phyloP scores from a whole-genome alignment of 1,140 invertebrate species.

The Meloidogyne chitwoodi region DNA sequence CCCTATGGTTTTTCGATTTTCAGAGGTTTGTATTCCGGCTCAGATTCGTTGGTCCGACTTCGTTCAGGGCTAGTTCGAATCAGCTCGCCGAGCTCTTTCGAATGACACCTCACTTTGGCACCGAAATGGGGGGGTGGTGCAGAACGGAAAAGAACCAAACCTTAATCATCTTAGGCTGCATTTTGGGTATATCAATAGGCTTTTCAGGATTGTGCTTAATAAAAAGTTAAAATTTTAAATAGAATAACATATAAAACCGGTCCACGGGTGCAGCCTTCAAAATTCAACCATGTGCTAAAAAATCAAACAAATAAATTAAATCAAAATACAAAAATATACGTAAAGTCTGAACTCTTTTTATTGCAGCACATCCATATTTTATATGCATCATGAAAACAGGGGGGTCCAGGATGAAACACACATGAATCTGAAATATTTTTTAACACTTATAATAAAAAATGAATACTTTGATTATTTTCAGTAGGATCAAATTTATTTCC shows the following conservation, averaged over 20 bases:
- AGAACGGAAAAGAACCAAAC: too few species aligned
- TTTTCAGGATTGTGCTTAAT: slow-evolving; percentile 63
- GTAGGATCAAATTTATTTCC: slow-evolving; percentile 75
- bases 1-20: too few species aligned
- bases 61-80: too few species aligned
- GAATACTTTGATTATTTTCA: slow-evolving; percentile 74
- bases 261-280: slow-evolving; percentile 74
- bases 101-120: too few species aligned
- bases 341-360: slow-evolving; percentile 92
- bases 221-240: slow-evolving; percentile 80
- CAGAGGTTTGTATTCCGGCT: too few species aligned
- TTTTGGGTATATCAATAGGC: slow-evolving; percentile 56
- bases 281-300: slow-evolving; percentile 43
- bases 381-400: slow-evolving; percentile 94
- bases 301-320: not conserved
- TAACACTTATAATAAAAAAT: not conserved
- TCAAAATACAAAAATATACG: slow-evolving; percentile 68
- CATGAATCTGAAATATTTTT: slow-evolving; percentile 71
- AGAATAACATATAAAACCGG: slow-evolving; percentile 70
- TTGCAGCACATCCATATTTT: slow-evolving; percentile 99
- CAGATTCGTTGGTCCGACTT: too few species aligned
- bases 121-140: too few species aligned
- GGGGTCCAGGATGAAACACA: slow-evolving; percentile 80
- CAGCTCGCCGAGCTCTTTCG: too few species aligned
- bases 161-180: not conserved